These are phyloP conservation scores for Semicossyphus pulcher DNA, from an alignment of 2,113 vertebrate species.

Conservation along the genomic window DNA sequence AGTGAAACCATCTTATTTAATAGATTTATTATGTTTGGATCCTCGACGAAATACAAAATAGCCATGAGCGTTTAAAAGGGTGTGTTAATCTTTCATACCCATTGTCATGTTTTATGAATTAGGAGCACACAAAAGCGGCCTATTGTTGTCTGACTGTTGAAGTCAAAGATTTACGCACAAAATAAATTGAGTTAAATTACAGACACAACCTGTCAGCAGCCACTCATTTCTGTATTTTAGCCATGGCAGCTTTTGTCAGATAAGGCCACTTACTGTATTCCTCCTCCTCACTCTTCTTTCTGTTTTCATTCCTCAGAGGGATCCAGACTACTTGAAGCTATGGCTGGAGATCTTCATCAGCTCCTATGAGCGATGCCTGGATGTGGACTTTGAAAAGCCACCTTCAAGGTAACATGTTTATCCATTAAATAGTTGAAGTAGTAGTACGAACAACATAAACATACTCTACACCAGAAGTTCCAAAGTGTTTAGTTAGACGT, in stretches of 20 bases:
- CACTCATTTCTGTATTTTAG: conserved; percentile 10
- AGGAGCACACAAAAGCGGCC: neutral
- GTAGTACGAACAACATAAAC: no score
- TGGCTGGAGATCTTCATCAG: conserved; percentile 98
- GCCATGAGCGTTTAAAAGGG: no score
- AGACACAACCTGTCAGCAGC: neutral
- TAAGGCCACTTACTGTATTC: conserved; percentile 21
- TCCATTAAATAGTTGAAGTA: no score
- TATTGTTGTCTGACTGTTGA: conserved; percentile 14
- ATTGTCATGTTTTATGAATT: neutral
- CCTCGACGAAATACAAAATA: neutral
- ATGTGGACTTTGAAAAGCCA: conserved; percentile 97
- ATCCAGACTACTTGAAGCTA: conserved; percentile 96
- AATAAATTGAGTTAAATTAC: conserved; percentile 3
- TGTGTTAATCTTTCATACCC: neutral
- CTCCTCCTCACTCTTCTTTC: neutral
- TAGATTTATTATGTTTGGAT: neutral
- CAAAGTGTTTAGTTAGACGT: no score
- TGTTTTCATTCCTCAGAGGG: conserved; percentile 85
- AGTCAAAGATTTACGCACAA: neutral
- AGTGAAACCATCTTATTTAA: neutral
- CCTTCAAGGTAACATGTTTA: conserved; percentile 94
- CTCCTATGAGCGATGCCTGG: conserved; percentile 94
- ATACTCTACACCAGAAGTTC: no score
- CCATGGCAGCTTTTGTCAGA: conserved; percentile 13